Evolutionary conservation across 2,888 invertebrate species (phyloP).

Genomic region (Cephus pulcher): DNA sequence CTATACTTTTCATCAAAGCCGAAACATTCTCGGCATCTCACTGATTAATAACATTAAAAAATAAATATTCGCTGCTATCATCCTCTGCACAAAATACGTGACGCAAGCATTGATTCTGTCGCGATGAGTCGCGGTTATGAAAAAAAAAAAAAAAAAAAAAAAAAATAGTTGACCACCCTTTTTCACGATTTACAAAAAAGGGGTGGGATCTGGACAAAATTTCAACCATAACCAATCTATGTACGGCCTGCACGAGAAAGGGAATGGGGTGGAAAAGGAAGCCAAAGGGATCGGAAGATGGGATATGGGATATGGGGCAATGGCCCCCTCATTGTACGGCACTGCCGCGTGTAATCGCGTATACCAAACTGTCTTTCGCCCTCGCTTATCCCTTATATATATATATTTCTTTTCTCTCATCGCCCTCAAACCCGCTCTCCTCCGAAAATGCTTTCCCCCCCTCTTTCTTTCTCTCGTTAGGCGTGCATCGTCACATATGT

Average conservation of each 20-base stretch:
- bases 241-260: slow-evolving; percentile 12
- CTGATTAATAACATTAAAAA: too few relatives aligned
- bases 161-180: too few relatives aligned
- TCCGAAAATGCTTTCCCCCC: slow-evolving; percentile 18
- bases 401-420: slow-evolving; percentile 22
- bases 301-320: slow-evolving; percentile 35
- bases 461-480: slow-evolving; percentile 26
- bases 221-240: neutral
- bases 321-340: slow-evolving; percentile 22
- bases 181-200: too few relatives aligned
- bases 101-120: too few relatives aligned
- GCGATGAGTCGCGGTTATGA: too few relatives aligned
- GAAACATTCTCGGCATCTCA: too few relatives aligned
- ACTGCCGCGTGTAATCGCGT: slow-evolving; percentile 35
- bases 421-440: slow-evolving; percentile 16
- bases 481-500: neutral
- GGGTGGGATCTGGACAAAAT: neutral
- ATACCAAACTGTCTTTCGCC: slow-evolving; percentile 34
- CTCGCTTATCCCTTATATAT: slow-evolving; percentile 8
- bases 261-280: slow-evolving; percentile 24
- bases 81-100: too few relatives aligned
- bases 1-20: too few relatives aligned
- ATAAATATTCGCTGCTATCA: too few relatives aligned
- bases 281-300: slow-evolving; percentile 27
- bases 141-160: too few relatives aligned